Conservation (phyloP, 2,888 invertebrate genomes). For the Campoletis raptor region DNA sequence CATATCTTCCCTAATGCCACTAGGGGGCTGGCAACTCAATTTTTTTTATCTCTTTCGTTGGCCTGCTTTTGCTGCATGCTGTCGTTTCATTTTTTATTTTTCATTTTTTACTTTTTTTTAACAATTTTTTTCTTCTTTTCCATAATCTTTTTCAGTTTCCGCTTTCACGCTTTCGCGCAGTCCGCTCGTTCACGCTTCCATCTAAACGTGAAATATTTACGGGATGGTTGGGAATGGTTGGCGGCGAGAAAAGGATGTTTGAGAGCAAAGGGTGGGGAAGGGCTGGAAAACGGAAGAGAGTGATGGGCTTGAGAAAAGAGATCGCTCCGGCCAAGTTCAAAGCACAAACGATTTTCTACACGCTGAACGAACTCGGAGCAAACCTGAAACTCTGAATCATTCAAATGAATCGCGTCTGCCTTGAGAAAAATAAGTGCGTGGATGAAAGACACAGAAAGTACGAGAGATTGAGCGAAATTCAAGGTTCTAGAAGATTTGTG, state of each 20-base stretch:
- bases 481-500: constrained; percentile 60
- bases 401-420: constrained; percentile 65
- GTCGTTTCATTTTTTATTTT: not conserved
- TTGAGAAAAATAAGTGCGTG: constrained; percentile 34
- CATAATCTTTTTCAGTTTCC: constrained; percentile 39
- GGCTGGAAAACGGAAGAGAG: not conserved
- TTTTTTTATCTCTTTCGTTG: constrained; percentile 24
- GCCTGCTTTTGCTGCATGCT: not conserved
- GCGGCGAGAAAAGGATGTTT: constrained; percentile 12
- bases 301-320: constrained; percentile 38
- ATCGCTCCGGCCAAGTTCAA: constrained; percentile 62
- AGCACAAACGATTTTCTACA: constrained; percentile 63
- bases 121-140: not conserved
- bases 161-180: constrained; percentile 40
- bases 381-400: constrained; percentile 65
- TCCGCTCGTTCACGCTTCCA: constrained; percentile 39
- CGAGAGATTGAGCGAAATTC: constrained; percentile 31
- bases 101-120: too few species aligned
- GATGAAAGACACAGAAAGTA: constrained; percentile 17
- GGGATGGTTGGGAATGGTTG: constrained; percentile 37
- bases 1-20: constrained; percentile 24
- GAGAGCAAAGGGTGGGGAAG: not conserved
- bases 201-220: constrained; percentile 63
- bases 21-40: not conserved
- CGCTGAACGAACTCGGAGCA: constrained; percentile 6